phyloP scores from a whole-genome alignment of 2,797 vertebrate genomes.

The Sebastes matsubarae region DNA sequence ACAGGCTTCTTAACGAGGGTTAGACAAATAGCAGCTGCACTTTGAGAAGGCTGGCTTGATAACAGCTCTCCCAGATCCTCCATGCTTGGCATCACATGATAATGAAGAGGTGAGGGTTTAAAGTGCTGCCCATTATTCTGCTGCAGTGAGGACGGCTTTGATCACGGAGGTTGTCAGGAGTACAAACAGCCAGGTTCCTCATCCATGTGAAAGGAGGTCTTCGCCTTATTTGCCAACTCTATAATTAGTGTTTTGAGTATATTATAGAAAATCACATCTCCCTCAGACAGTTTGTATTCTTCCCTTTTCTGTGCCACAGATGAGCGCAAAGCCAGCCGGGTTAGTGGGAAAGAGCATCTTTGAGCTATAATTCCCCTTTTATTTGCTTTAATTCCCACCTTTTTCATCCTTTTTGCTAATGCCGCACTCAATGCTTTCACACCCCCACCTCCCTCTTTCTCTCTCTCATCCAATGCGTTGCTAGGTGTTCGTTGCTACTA shows the following conservation, averaged over 20 bases:
- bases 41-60: conserved; percentile 45
- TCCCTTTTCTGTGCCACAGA: not conserved
- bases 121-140: conserved; percentile 62
- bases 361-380: not conserved
- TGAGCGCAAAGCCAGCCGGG: not conserved
- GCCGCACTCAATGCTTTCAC: not conserved
- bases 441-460: not conserved
- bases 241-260: conserved; percentile 22
- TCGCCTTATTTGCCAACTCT: conserved; percentile 22
- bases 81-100: conserved; percentile 63
- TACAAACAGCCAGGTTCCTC: conserved; percentile 41
- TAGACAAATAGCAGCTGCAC: conserved; percentile 51
- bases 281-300: conserved; percentile 11
- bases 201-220: conserved; percentile 17
- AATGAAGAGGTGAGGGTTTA: conserved; percentile 63
- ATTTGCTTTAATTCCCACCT: conserved; percentile 5
- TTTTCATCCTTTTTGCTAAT: conserved; percentile 1
- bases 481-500: conserved; percentile 38
- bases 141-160: conserved; percentile 48
- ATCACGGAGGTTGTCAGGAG: conserved; percentile 47
- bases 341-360: not conserved
- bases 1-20: conserved; percentile 40
- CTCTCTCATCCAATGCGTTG: conserved; percentile 1
- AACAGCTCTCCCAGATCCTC: conserved; percentile 53
- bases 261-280: conserved; percentile 8